Percentiles rank a stretch among this genome's conserved stretches.
These are phyloP conservation scores for Drosophila paranaensis DNA, from an alignment of 2,888 invertebrate genomes.

Conservation along the genomic window DNA sequence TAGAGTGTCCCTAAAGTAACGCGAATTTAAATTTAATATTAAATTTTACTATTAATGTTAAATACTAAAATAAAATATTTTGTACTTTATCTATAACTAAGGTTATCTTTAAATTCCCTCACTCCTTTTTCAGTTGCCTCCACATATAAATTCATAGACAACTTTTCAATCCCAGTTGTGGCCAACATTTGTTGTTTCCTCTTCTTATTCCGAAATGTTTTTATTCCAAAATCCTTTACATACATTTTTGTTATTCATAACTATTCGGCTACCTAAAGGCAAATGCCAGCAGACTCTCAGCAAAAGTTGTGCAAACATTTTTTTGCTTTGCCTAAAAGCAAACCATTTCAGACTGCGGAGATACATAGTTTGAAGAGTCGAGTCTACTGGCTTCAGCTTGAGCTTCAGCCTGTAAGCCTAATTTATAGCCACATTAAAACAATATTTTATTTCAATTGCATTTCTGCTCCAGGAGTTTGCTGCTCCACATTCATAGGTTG, in stretches of 20 bases:
- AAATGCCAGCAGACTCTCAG: background rate
- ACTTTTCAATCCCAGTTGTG: background rate
- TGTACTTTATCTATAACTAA: no score
- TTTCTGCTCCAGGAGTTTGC: slow-evolving; percentile 8
- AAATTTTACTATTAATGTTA: no score
- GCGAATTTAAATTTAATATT: no score
- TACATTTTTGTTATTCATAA: slow-evolving; percentile 9
- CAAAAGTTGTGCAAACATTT: background rate
- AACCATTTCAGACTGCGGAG: background rate
- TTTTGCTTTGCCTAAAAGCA: background rate
- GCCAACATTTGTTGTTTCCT: background rate
- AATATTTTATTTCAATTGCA: slow-evolving; percentile 32
- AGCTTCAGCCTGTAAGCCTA: slow-evolving; percentile 1
- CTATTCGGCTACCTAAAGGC: slow-evolving; percentile 1
- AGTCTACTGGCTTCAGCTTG: background rate
- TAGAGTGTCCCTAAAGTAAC: no score
- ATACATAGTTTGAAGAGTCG: slow-evolving; percentile 10
- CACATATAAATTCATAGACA: background rate
- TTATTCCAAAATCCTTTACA: background rate
- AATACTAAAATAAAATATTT: no score
- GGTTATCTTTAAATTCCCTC: background rate
- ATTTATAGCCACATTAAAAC: slow-evolving; percentile 40
- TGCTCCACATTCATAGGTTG: slow-evolving; percentile 49
- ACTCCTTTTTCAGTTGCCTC: background rate
- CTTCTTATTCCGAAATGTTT: background rate